Conservation (phyloP, 2,113 vertebrate species). For the chimpanzee (Pan troglodytes) region NHGRI_mPanTro3-v2.1_pri NC_072402.2:142800501-142801000, state of each 20-base stretch:
- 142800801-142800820: neutral
- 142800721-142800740: neutral
- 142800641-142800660: neutral
- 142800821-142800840: neutral
- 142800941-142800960: neutral
- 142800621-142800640: neutral
- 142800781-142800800: neutral
- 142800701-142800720: neutral
- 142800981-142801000: neutral
- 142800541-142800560: neutral
- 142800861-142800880: neutral
- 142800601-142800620: neutral
- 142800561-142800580: neutral
- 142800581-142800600: neutral
- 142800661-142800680: neutral
- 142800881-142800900: neutral
- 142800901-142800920: neutral
- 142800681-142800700: neutral
- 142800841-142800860: neutral
- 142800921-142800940: neutral
- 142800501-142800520: neutral
- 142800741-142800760: neutral
- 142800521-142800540: neutral
- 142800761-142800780: neutral
- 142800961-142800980: neutral